Conservation (phyloP, 2,888 invertebrate genomes). For the Diarsia brunnea region DNA sequence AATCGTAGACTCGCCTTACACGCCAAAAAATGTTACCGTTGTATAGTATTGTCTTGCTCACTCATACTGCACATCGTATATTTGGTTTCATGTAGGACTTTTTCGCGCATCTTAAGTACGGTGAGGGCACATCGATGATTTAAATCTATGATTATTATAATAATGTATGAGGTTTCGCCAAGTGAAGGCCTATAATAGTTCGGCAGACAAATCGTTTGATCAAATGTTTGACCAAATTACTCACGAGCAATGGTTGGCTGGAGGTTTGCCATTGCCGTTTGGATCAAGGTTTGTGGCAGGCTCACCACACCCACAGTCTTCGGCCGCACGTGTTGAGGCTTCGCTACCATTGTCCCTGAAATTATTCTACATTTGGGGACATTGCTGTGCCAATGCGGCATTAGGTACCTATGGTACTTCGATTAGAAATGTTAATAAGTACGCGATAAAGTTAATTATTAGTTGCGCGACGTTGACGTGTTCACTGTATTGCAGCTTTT, state of each 20-base stretch:
- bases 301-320: constrained; percentile 82
- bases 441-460: constrained; percentile 14
- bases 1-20: not conserved
- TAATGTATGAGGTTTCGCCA: constrained; percentile 38
- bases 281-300: constrained; percentile 67
- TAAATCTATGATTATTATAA: constrained; percentile 3
- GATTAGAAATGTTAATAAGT: constrained; percentile 14
- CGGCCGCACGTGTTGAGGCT: constrained; percentile 87
- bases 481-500: constrained; percentile 25
- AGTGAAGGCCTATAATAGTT: constrained; percentile 34
- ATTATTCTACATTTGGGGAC: constrained; percentile 73
- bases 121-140: not conserved
- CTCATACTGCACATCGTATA: not conserved
- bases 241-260: constrained; percentile 88
- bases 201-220: constrained; percentile 58
- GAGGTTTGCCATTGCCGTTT: constrained; percentile 84
- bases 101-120: not conserved
- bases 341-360: constrained; percentile 90
- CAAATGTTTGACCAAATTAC: constrained; percentile 73
- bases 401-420: constrained; percentile 24
- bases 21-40: not conserved
- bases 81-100: not conserved
- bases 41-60: not conserved
- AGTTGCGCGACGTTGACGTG: constrained; percentile 1
- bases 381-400: constrained; percentile 46